Evolutionary conservation across 2,113 vertebrate species (phyloP), one percentile per base, ranked within the genome.

Genomic region (Tapirus terrestris): DNA sequence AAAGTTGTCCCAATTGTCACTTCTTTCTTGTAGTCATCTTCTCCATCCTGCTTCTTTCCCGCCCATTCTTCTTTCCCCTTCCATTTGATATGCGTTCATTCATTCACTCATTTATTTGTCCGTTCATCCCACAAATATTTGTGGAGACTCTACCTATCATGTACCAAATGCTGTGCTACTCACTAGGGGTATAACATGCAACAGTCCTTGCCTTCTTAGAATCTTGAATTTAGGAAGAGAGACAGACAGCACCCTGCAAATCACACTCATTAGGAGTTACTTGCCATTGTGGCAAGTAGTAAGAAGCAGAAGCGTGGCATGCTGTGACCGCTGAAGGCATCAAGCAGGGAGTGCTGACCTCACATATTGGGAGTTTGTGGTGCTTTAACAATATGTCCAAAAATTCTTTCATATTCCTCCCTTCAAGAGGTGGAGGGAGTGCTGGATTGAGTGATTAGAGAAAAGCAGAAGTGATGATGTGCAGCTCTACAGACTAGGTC

Each of bases 241-340:
- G 25, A 8, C 8, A 16, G 29, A 17, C 13, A 12, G 14, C 4
- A 4, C 17, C 77, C 33, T 76, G 2, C 8, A 10, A 11, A 3
- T 36, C 16, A n/a, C 7, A 23, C 8, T 0, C 29, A 4, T 29
- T 4, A 14, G 58, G 29, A 21, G 82, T 18, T 68, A 6, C 77
- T 7, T n/a, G 27, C 82, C 10, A 0, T 33, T 5, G 18, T 11
- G 6, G 20, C 48, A 13, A 11, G 29, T 5, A 0, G 0, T 16
- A 3, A 20, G 83, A 20, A n/a, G 18, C 16, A 2, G 25, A 60
- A 56, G 53, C 10, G 2, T 10, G 33, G 39, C 7, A 0, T 8
- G 31, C n/a, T 21, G 7, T 2, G 73, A 14, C 39, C 2, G 0
- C 45, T 4, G 13, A 12, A 12, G 29, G 88, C n/a, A 0, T 6